Base-by-base conservation (phyloP, 1,140 invertebrate genomes). In the Lordiphosa clarofinis region DNA sequence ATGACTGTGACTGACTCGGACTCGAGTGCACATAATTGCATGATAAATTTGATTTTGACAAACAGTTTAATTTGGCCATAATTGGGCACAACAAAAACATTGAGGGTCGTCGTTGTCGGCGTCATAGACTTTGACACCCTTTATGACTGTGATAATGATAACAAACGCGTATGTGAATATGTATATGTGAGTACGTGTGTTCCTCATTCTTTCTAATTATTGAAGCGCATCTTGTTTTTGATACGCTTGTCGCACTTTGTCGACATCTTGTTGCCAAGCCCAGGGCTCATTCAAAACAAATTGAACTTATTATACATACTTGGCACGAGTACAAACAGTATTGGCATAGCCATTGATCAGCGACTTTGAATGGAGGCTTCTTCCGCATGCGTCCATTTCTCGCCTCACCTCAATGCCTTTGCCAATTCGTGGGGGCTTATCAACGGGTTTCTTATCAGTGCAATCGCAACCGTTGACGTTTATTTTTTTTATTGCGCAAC, bases 261-360 rank as follows among this genome's bases (percentile, higher is more conserved):
- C 48, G 56, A 62, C 56, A 58, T 43, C 36, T 52, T 60, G 52
- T 55, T 66, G 60, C 21, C 54, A 57, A 46, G 35, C 24, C 24
- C 24, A 28, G 24, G 24, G 24, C 38, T 37, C 36, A 56, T 55
- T 68, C 24, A 49, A 59, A 38, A 15, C 42, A 38, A 79, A 79
- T 79, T 79, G 37, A 73, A 44, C 74, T 60, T 56, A 79, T 79
- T 73, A n/a, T n/a, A n/a, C n/a, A 68, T 44, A 58, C 49, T 63
- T 47, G 19, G 33, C 65, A 46, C 36, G 6, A 10, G 39, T 52
- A 44, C 40, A 36, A 52, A 44, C 19, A 13, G 33, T 47, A 33
- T 38, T 42, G n/a, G 2, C 43, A 47, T 47, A 11, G 9, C 19
- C n/a, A 69, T 65, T 64, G 65, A 69, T 69, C 61, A 38, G 47